phyloP scores from a whole-genome alignment of 2,113 vertebrate species.

The Aviceda subcristata region DNA sequence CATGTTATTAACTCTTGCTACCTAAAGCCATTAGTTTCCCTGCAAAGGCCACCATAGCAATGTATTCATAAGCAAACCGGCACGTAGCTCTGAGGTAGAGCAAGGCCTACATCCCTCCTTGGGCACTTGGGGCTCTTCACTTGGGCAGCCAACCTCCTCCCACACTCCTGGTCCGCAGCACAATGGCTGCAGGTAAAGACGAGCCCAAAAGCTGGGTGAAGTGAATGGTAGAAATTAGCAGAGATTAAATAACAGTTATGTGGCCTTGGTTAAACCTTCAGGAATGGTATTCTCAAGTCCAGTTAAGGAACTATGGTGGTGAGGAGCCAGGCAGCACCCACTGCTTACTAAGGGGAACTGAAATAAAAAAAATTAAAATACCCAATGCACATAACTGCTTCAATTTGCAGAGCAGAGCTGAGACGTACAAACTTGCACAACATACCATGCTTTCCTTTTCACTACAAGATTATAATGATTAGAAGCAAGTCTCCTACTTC shows the following conservation, averaged over 20 bases:
- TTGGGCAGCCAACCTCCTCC: not conserved
- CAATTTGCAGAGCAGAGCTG: not conserved
- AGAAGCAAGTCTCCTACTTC: not conserved
- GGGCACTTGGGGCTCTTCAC: not conserved
- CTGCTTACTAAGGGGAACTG: rapidly evolving
- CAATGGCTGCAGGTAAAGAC: rapidly evolving
- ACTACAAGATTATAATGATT: rapidly evolving
- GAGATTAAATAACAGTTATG: rapidly evolving
- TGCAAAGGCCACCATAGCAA: rapidly evolving
- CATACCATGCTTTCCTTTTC: rapidly evolving
- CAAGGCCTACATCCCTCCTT: not conserved
- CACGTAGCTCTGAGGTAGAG: not conserved
- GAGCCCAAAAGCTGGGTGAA: rapidly evolving
- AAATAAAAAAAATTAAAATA: rapidly evolving
- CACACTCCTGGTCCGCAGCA: too few relatives aligned
- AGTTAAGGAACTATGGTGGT: rapidly evolving
- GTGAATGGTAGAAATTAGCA: not conserved
- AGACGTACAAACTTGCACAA: rapidly evolving
- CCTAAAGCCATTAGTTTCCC: not conserved
- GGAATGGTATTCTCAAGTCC: rapidly evolving
- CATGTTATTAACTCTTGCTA: rapidly evolving
- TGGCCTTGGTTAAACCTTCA: not conserved
- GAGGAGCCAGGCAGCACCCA: not conserved
- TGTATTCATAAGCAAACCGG: rapidly evolving
- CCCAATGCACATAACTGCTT: too few relatives aligned